Evolutionary conservation across 1,140 invertebrate species (phyloP).

Genomic region (Colletes gigas): DNA sequence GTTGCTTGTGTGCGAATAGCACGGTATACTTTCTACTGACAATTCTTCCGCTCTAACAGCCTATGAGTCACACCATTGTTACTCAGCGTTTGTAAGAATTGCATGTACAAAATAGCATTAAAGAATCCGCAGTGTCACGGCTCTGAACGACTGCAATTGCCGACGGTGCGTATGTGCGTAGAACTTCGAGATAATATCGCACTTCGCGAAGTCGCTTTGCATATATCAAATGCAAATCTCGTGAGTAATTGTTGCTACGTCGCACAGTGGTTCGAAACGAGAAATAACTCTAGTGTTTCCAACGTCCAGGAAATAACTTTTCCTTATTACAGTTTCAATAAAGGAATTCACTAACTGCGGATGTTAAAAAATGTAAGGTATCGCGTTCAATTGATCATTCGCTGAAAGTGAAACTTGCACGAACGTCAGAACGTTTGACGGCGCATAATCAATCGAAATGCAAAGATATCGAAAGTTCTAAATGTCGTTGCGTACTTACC

Average conservation of each 20-base stretch:
- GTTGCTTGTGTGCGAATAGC: background rate
- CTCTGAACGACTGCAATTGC: background rate
- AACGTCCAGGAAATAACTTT: too few relatives aligned
- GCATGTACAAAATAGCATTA: slow-evolving; percentile 9
- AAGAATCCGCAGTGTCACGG: background rate
- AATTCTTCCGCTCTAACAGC: slow-evolving; percentile 28
- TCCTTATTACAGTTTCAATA: too few relatives aligned
- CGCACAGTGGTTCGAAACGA: too few relatives aligned
- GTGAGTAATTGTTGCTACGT: too few relatives aligned
- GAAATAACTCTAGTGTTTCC: too few relatives aligned
- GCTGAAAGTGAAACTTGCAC: too few relatives aligned
- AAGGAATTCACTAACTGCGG: too few relatives aligned
- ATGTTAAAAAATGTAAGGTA: too few relatives aligned
- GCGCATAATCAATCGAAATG: too few relatives aligned
- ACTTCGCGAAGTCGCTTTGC: background rate
- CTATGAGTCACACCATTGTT: slow-evolving; percentile 37
- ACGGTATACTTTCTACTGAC: slow-evolving; percentile 34
- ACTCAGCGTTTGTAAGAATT: slow-evolving; percentile 20
- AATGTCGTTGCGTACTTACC: slow-evolving; percentile 83
- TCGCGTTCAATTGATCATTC: too few relatives aligned
- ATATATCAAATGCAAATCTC: background rate
- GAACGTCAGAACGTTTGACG: too few relatives aligned
- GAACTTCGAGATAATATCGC: background rate
- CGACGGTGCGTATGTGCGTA: background rate
- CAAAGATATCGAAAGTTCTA: too few relatives aligned